Percentiles rank a stretch among this genome's conserved stretches.
These are phyloP conservation scores for Drosophila kohkoa DNA, from an alignment of 1,140 invertebrate species.

Conservation along the genomic window DNA sequence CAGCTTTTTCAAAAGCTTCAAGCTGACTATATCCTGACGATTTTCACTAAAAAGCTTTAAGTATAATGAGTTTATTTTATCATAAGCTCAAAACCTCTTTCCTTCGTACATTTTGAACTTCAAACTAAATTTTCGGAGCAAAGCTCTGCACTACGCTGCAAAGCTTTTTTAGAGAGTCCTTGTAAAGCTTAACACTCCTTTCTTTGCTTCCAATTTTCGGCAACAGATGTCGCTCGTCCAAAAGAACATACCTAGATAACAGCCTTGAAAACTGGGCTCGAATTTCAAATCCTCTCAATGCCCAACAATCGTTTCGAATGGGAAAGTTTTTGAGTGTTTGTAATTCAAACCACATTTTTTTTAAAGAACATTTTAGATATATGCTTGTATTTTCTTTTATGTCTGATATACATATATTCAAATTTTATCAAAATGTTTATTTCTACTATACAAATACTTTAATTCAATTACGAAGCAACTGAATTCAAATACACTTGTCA, in stretches of 20 bases:
- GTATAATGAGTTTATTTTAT: no score
- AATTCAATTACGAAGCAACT: not conserved
- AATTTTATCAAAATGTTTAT: no score
- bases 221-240: not conserved
- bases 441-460: not conserved
- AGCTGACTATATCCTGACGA: no score
- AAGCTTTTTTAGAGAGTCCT: not conserved
- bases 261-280: conserved; percentile 6
- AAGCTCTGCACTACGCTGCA: not conserved
- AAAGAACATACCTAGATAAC: no score
- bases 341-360: no score
- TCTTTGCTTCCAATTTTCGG: not conserved
- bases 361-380: no score
- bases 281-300: not conserved
- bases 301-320: no score
- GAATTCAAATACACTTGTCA: not conserved
- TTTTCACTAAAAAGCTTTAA: not conserved
- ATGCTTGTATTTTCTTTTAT: no score
- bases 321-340: no score
- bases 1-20: not conserved
- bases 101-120: not conserved
- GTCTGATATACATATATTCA: no score
- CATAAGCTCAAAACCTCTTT: no score
- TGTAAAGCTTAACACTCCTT: no score
- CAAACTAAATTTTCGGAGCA: conserved; percentile 10